Base-by-base conservation (phyloP, 2,797 vertebrate genomes). In the Sus cebifrons region DNA sequence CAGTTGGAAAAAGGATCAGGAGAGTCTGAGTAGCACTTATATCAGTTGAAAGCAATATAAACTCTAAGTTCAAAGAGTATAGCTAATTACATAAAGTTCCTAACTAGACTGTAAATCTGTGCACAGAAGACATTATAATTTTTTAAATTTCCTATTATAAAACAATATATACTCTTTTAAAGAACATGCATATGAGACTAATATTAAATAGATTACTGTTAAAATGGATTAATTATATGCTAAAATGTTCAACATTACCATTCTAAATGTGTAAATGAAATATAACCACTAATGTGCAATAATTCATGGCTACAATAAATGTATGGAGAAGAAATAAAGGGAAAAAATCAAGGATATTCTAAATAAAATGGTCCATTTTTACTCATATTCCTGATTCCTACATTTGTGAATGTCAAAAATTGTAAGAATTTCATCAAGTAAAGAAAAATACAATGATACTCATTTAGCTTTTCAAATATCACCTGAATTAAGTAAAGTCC, bases 31-130 rank as follows among this genome's bases (percentile, higher is more conserved):
- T 27, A 71, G 25, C 18, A 27, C 1, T 60, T 17, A 44, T 6
- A 40, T 67, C 29, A 73, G 62, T 27, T 73, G 11, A 16, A 12
- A 79, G 8, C 6, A 52, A 68, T 32, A 67, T 11, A 86, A 70
- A 86, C 65, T 75, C 36, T 44, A 96, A 78, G 27, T 77, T 71
- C 49, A 83, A 74, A 67, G 32, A 67, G 16, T 40, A 0, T 27
- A 91, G 20, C 83, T 73, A 83, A 71, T 27, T 32, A 92, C 27
- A 78, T 44, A 36, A 83, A 54, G 15, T 68, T 79, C 27, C 27
- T 62, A 95, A 87, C 8, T 77, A 83, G n/a, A 70, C 49, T 91
- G 29, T 64, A 93, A 89, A 86, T 52, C 14, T 58, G 17, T 68
- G 10, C 3, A 11, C 86, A 2, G 5, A 74, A 4, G 7, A 54